Evolutionary conservation across 2,113 vertebrate genomes (phyloP).

Genomic region (Diphyllodes magnificus): DNA sequence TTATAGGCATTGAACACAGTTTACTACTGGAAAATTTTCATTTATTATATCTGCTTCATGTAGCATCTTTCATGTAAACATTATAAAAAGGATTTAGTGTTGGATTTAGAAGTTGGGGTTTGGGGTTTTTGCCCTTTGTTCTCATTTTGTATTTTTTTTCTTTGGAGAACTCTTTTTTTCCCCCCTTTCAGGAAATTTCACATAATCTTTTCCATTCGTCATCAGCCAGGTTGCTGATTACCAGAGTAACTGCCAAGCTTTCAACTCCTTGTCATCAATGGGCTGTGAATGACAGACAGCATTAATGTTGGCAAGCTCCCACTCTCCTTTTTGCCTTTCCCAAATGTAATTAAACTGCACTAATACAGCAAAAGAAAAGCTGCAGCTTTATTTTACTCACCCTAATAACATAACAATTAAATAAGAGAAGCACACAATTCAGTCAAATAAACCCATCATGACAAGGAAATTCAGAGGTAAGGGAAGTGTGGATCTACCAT

Average conservation of each 20-base stretch:
- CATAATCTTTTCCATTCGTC: slow-evolving; percentile 66
- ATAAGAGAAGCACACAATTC: slow-evolving; percentile 40
- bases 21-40: neutral
- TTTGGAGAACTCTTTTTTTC: neutral
- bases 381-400: slow-evolving; percentile 64
- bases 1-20: neutral
- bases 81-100: neutral
- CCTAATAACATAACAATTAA: slow-evolving; percentile 57
- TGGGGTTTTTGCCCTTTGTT: slow-evolving; percentile 23
- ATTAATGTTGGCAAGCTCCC: slow-evolving; percentile 68
- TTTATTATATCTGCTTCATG: neutral
- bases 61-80: neutral
- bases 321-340: slow-evolving; percentile 65
- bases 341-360: slow-evolving; percentile 66
- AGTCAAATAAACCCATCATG: slow-evolving; percentile 24
- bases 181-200: slow-evolving; percentile 50
- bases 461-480: slow-evolving; percentile 35
- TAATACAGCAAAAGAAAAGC: slow-evolving; percentile 60
- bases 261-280: slow-evolving; percentile 72
- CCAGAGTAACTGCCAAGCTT: slow-evolving; percentile 68
- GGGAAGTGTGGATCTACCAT: neutral
- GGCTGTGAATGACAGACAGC: slow-evolving; percentile 70
- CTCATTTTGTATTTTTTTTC: slow-evolving; percentile 41
- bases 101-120: neutral
- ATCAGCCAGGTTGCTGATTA: slow-evolving; percentile 71